phyloP scores from a whole-genome alignment of 2,797 vertebrate species.

The Phrynocephalus vlangalii region DNA sequence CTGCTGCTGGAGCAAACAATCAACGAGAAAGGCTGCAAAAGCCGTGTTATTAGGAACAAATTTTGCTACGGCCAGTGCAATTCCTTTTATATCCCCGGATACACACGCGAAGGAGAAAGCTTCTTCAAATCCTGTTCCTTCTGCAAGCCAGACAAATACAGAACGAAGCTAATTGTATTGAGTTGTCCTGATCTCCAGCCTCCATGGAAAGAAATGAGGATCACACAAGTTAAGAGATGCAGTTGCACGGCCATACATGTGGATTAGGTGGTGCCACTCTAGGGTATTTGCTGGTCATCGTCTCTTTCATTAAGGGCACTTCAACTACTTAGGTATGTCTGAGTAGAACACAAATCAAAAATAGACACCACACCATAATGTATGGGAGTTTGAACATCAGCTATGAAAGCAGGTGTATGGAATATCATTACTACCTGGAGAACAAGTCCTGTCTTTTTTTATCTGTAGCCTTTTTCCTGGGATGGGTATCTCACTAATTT shows the following conservation, averaged over 20 bases:
- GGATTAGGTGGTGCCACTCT: conserved; percentile 79
- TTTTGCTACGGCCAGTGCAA: conserved; percentile 99
- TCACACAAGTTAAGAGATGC: conserved; percentile 95
- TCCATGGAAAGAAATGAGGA: conserved; percentile 92
- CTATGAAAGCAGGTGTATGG: conserved; percentile 34
- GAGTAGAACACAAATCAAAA: conserved; percentile 29
- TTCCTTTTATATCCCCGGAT: conserved; percentile 97
- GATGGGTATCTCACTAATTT: conserved; percentile 43
- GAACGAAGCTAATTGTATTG: conserved; percentile 93
- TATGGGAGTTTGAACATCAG: conserved; percentile 35
- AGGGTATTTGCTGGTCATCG: conserved; percentile 35
- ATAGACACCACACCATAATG: conserved; percentile 32
- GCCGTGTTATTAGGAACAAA: conserved; percentile 94
- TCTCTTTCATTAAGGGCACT: conserved; percentile 24
- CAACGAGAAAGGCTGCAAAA: conserved; percentile 94
- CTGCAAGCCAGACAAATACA: conserved; percentile 95
- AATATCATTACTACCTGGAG: conserved; percentile 10
- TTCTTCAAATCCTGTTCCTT: conserved; percentile 97
- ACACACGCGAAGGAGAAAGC: conserved; percentile 91
- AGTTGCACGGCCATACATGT: conserved; percentile 95
- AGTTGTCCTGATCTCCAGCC: conserved; percentile 95
- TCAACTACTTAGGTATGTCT: conserved; percentile 16
- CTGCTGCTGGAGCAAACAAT: conserved; percentile 97
- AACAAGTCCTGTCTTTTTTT: not conserved
- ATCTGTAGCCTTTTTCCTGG: conserved; percentile 9